Evolutionary conservation across 2,797 vertebrate genomes (phyloP), one percentile per base, ranked within the genome.

Genomic region (Girardinus metallicus): DNA sequence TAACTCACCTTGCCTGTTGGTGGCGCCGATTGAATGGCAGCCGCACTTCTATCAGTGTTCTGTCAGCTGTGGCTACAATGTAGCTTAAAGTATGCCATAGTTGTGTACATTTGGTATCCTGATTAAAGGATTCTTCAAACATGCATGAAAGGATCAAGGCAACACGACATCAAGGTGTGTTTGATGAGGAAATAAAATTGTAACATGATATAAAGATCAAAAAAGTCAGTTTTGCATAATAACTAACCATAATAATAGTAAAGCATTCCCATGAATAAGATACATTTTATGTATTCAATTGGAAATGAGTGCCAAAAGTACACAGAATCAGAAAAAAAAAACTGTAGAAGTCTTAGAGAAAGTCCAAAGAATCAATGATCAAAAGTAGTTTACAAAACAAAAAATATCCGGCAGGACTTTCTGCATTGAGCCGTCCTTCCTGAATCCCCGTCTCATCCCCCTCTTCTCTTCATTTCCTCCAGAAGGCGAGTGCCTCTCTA

Each of bases 401-500:
- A 68, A 39, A 41, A 68, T 12, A 39, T 41, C 36, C 4, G 18
- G 64, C 74, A 23, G 23, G 41, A 15, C 11, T 26, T 68, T 51
- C 21, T 66, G 11, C 21, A 36, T 16, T 49, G 34, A 73, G 34
- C 39, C 34, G 74, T 39, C 36, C 73, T 81, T 60, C 41, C 44
- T 49, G 34, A 23, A 70, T 66, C 4, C 64, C 5, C 78, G 0
- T 60, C 13, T 66, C 31, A 1, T 21, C 53, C 15, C 4, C 44
- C 21, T 36, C 66, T 39, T 11, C 26, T 57, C n/a, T 79, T 64
- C 80, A 79, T 83, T 84, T 84, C 86, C 75, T 78, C 81, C 76
- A 89, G 81, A 87, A 76, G 80, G 85, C 85, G 81, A 90, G 83
- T 83, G 86, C 80, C 82, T 86, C 86, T 86, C 89, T 94, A 94